A percentile compares a stretch with the other conserved stretches of the same genome.
These are phyloP conservation scores for Alectura lathami DNA, from an alignment of 2,113 vertebrate genomes.

Conservation along the genomic window DNA sequence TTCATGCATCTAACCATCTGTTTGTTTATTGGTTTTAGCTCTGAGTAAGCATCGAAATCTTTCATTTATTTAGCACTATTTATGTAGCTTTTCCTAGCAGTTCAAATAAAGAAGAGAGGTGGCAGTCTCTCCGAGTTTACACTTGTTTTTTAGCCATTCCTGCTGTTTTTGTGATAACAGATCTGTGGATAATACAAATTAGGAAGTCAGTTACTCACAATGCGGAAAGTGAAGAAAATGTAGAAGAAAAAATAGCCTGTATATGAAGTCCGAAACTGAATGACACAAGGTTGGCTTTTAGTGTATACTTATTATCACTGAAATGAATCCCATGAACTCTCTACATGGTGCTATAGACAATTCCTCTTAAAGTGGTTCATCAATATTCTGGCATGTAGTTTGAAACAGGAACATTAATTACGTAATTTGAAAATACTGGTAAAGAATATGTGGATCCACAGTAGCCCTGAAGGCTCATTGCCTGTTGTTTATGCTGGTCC, in stretches of 20 bases:
- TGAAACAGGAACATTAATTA: not conserved
- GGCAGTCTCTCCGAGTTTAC: not conserved
- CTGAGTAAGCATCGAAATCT: not conserved
- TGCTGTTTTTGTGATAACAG: not conserved
- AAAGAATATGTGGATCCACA: not conserved
- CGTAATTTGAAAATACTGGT: not conserved
- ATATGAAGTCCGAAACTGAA: conserved; percentile 1
- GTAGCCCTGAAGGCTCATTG: not conserved
- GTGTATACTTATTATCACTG: not conserved
- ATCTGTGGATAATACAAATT: conserved; percentile 34
- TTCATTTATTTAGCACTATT: conserved; percentile 22
- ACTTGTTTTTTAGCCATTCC: conserved; percentile 18
- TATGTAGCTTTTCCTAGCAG: conserved; percentile 15
- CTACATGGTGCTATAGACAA: not conserved
- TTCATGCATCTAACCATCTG: not conserved
- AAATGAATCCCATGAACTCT: not conserved
- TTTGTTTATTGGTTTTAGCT: not conserved
- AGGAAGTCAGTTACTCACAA: conserved; percentile 29
- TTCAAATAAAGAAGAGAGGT: conserved; percentile 18
- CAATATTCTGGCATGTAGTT: not conserved
- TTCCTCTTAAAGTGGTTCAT: not conserved
- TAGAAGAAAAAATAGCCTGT: not conserved
- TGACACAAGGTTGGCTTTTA: not conserved
- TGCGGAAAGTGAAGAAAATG: not conserved
- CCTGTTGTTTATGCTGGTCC: not conserved